Base-by-base conservation (phyloP, 2,113 vertebrate genomes). In the Coreoperca whiteheadi region DNA sequence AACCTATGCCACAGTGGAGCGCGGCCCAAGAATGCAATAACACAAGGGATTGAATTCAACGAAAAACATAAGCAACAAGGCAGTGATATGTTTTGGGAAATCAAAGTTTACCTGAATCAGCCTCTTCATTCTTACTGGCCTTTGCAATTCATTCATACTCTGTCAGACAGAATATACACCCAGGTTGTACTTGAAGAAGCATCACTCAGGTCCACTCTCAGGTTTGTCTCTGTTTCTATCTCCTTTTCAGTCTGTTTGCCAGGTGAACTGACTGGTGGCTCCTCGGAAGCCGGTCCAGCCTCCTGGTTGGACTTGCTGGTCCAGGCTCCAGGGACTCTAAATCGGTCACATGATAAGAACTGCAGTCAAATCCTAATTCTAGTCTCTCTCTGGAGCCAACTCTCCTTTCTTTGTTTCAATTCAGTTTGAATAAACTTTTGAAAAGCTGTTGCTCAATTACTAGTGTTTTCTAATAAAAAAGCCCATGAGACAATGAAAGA, bases 261-360 rank as follows among this genome's bases (percentile, higher is more conserved):
- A 34, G 56, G 18, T 39, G 7, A 25, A 75, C 65, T 16, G 39
- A 71, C 73, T 69, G n/a, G 32, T 51, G 41, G 46, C 60, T 73
- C 60, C 70, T 74, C 15, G 5, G 9, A 34, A n/a, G 63, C 23
- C 21, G 1, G 43, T 67, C 59, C 2, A 6, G 1, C 63, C 65
- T 51, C 64, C 56, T 48, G 34, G 74, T 57, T 14, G 9, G 34
- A 37, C 28, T 32, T 10, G 53, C 54, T 37, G 53, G 48, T 78
- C 30, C 39, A 39, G 59, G 32, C 81, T 77, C 59, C n/a, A 16
- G 34, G 64, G 76, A 37, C 25, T 83, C 46, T 56, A 28, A 53
- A 66, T 76, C 12, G 1, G 74, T 82, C 86, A 88, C 73, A 83
- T 81, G 83, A 86, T 63, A 53, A 79, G 16, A 74, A 18, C 59